Evolutionary conservation across 2,888 invertebrate genomes (phyloP).

Genomic region (Diploptera punctata): DNA sequence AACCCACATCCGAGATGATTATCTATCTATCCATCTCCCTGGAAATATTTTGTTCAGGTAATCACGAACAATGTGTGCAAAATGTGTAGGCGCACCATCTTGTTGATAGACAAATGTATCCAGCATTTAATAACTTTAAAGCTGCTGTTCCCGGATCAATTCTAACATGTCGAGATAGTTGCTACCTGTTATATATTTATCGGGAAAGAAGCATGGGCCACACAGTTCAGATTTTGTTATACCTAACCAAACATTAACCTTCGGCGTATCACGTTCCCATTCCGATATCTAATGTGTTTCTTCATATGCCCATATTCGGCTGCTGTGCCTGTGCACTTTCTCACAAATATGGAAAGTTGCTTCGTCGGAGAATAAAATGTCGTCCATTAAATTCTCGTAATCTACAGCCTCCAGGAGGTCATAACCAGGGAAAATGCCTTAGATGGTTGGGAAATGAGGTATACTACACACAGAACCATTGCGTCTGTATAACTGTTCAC

Average conservation of each 20-base stretch:
- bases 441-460: too few relatives aligned
- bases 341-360: too few relatives aligned
- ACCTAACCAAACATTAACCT: too few relatives aligned
- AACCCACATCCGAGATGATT: neutral
- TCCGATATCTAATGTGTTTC: too few relatives aligned
- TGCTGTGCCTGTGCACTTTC: too few relatives aligned
- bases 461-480: too few relatives aligned
- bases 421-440: too few relatives aligned
- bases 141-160: neutral
- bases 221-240: constrained; percentile 25
- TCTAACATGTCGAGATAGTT: neutral
- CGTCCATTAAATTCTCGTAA: constrained; percentile 43
- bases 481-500: too few relatives aligned
- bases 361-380: too few relatives aligned
- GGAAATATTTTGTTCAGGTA: neutral
- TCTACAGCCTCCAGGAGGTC: neutral
- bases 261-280: too few relatives aligned
- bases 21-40: neutral
- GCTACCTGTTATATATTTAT: neutral
- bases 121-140: neutral
- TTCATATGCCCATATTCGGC: too few relatives aligned
- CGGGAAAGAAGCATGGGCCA: neutral
- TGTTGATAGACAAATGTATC: neutral
- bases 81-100: too few relatives aligned
- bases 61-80: neutral